Evolutionary conservation across 2,888 invertebrate genomes (phyloP), one percentile per base, ranked within the genome.

Genomic region (Therioaphis trifolii): DNA sequence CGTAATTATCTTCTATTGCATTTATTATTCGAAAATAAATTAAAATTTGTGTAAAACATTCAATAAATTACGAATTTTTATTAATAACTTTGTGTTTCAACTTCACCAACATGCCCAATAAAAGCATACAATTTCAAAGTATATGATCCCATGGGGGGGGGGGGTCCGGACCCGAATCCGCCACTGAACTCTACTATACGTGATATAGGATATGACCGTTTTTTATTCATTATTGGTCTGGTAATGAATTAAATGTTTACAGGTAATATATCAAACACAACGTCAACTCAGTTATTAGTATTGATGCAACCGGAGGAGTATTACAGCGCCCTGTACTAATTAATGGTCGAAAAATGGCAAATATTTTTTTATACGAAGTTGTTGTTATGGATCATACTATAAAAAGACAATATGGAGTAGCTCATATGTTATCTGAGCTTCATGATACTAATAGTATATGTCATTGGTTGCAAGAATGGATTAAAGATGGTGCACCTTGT

Each of bases 401-500:
- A 0, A 82, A 82, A 40, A 52, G 63, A 14, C 85, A 84, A 49
- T 74, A 79, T 52, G 63, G 82, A 49, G 75, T 84, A 5, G 7
- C 71, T 35, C 85, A 85, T 66, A 84, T 85, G 84, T 58, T 85
- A 11, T 85, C 85, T 0, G 84, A 82, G n/a, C 49, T 69, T 18
- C 85, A 85, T 29, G 82, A 84, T 72, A 78, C 74, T 49, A 85
- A 80, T 58, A 71, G 82, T 40, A 85, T 85, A 29, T n/a, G 55
- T 27, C 85, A 76, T 66, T 85, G 85, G 85, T 61, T 85, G 3
- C 52, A 35, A 18, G 84, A 85, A 75, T 85, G 85, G 85, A 29
- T 84, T 9, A 55, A 82, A 46, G 35, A 49, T 55, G 85, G 84
- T 21, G 84, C 84, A 12, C 46, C 84, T 15, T n/a, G 40, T 24